phyloP scores from a whole-genome alignment of 2,113 vertebrate species.

The Calcarius ornatus region DNA sequence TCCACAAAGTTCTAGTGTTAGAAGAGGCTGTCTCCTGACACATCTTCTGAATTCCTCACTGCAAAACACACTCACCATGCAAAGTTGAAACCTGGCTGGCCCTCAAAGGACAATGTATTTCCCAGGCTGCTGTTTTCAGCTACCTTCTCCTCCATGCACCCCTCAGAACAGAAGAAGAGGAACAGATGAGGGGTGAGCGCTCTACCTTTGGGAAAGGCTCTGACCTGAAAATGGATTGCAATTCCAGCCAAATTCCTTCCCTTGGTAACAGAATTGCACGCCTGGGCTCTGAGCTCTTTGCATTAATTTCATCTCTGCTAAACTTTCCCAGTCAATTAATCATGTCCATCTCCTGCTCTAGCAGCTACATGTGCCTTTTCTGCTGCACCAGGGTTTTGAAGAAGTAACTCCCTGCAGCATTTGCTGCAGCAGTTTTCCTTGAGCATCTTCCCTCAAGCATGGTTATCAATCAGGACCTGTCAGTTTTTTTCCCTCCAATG shows the following conservation, averaged over 20 bases:
- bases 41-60: slow-evolving; percentile 59
- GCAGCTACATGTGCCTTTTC: slow-evolving; percentile 45
- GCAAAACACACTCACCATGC: slow-evolving; percentile 50
- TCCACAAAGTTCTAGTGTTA: slow-evolving; percentile 38
- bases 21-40: not conserved
- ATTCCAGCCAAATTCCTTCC: slow-evolving; percentile 39
- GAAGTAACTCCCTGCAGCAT: slow-evolving; percentile 24
- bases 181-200: not conserved
- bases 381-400: slow-evolving; percentile 24
- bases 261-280: slow-evolving; percentile 30
- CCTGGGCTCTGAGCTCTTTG: slow-evolving; percentile 37
- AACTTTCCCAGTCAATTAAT: slow-evolving; percentile 68
- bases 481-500: slow-evolving; percentile 16
- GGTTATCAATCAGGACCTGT: slow-evolving; percentile 57
- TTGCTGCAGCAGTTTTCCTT: slow-evolving; percentile 33
- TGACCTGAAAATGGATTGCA: slow-evolving; percentile 59
- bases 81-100: slow-evolving; percentile 42
- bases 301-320: slow-evolving; percentile 64
- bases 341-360: slow-evolving; percentile 43
- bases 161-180: not conserved
- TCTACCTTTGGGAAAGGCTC: slow-evolving; percentile 44
- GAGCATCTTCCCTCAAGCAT: slow-evolving; percentile 18
- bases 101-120: slow-evolving; percentile 34
- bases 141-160: not conserved
- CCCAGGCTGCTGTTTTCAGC: slow-evolving; percentile 40